phyloP scores from a whole-genome alignment of 1,140 invertebrate species.

The Octopus sinensis region DNA sequence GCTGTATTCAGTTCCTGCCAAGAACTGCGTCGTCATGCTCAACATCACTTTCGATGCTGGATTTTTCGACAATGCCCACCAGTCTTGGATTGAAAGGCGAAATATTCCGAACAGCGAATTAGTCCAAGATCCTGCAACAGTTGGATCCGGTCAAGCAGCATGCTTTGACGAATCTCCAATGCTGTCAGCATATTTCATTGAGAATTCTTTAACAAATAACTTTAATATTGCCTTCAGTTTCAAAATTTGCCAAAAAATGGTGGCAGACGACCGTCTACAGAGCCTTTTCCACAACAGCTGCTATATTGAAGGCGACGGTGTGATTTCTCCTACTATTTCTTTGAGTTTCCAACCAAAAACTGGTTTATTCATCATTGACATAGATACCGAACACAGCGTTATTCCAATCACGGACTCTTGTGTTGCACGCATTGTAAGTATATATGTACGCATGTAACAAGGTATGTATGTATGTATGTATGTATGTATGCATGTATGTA shows the following conservation, averaged over 20 bases:
- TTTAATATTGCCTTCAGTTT: not conserved
- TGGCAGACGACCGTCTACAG: not conserved
- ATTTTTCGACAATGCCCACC: not conserved
- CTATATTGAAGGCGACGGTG: slow-evolving; percentile 14
- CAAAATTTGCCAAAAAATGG: not conserved
- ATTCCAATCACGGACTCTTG: slow-evolving; percentile 14
- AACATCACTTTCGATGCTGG: not conserved
- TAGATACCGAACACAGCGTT: not conserved
- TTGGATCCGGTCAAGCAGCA: not conserved
- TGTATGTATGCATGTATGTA: too few relatives aligned
- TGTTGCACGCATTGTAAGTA: slow-evolving; percentile 17
- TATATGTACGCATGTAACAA: too few relatives aligned
- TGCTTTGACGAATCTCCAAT: slow-evolving; percentile 3
- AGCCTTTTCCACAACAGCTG: slow-evolving; percentile 7
- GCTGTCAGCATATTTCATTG: not conserved
- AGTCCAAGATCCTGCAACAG: not conserved
- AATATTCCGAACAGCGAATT: not conserved
- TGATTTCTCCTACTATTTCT: not conserved
- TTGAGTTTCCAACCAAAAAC: not conserved
- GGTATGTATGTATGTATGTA: too few relatives aligned
- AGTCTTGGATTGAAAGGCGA: not conserved
- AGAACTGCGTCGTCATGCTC: not conserved
- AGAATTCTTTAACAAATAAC: not conserved
- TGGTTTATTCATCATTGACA: not conserved
- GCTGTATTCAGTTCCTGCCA: too few relatives aligned